Percentiles rank a stretch among this genome's conserved stretches.
phyloP scores from a whole-genome alignment of 2,888 invertebrate species.

The Ariolimax columbianus region DNA sequence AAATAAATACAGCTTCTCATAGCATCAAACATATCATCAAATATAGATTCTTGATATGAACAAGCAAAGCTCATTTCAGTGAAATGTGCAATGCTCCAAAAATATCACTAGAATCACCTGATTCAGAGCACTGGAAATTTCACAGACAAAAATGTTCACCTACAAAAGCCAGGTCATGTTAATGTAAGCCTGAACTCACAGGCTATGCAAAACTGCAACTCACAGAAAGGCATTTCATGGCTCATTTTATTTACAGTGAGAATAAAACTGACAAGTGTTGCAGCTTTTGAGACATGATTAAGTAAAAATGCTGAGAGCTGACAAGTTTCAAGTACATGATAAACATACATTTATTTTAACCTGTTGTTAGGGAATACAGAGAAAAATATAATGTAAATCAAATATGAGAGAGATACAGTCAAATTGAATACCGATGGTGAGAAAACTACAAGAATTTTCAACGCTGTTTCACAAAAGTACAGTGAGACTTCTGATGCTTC shows the following conservation, averaged over 20 bases:
- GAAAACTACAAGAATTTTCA: no score
- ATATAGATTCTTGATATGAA: neutral
- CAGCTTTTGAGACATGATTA: neutral
- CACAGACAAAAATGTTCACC: neutral
- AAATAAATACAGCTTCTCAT: conserved; percentile 29
- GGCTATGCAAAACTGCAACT: neutral
- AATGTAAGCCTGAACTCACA: neutral
- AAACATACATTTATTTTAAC: neutral
- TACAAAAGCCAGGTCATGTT: neutral
- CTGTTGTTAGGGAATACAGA: neutral
- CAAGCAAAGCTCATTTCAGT: neutral
- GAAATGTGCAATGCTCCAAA: neutral
- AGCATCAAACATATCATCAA: neutral
- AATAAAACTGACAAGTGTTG: neutral
- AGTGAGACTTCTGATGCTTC: no score
- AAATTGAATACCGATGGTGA: no score
- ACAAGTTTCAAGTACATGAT: neutral
- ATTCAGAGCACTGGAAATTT: neutral
- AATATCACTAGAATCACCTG: conserved; percentile 28
- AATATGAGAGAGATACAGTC: no score
- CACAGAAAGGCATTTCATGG: conserved; percentile 10
- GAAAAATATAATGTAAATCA: no score
- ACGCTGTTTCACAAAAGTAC: no score
- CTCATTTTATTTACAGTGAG: neutral
- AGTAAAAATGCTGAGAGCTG: neutral